Conservation (phyloP, 2,888 invertebrate species). For the Lasioglossum vierecki region DNA sequence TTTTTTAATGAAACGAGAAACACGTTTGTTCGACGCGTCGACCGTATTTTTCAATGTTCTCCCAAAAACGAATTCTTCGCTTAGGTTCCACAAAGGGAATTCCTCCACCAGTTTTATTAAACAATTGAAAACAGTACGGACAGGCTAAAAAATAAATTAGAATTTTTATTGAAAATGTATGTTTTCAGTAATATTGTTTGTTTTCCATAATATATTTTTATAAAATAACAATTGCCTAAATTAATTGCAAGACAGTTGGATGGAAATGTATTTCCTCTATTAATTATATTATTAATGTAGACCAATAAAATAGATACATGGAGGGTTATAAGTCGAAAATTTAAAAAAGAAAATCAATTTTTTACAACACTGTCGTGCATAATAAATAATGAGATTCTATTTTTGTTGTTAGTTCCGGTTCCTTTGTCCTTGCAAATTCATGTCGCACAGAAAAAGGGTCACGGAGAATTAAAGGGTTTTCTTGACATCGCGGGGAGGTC, state of each 20-base stretch:
- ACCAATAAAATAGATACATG: no score
- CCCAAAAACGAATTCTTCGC: background rate
- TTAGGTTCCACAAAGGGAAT: background rate
- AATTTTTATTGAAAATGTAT: no score
- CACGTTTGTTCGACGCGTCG: background rate
- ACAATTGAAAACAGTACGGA: background rate
- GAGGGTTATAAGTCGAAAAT: no score
- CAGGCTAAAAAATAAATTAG: no score
- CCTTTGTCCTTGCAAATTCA: background rate
- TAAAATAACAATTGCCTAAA: background rate
- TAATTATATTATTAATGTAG: no score
- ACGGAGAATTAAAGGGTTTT: background rate
- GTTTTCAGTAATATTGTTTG: no score
- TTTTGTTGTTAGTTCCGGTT: background rate
- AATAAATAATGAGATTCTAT: background rate
- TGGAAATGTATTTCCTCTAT: no score
- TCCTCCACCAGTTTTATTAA: background rate
- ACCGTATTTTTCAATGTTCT: background rate
- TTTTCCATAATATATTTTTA: no score
- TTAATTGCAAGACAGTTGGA: background rate
- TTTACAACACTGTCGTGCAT: no score
- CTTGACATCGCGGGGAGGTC: background rate
- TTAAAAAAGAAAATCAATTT: no score
- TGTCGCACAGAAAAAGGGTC: background rate
- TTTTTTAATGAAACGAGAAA: constrained; percentile 7